Base-by-base conservation (phyloP, 2,113 vertebrate genomes). In the Bubalus kerabau region DNA sequence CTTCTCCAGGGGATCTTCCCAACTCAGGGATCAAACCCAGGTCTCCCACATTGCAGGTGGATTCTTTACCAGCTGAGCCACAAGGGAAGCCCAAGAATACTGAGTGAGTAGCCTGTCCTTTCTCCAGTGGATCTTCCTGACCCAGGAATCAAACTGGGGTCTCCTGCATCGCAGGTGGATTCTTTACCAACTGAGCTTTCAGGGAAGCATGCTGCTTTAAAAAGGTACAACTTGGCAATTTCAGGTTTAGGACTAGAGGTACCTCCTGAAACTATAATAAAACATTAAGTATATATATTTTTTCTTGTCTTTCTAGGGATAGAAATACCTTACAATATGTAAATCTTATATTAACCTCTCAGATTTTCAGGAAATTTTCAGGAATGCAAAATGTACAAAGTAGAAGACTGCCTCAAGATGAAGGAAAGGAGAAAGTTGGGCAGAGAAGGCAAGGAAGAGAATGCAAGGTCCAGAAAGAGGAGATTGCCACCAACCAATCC, bases 201-300 rank as follows among this genome's bases (percentile, higher is more conserved):
- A 30, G 26, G 76, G 43, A 78, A 78, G 26, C 46, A 92, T 36
- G 4, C 52, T 76, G 11, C 78, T 93, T 85, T 87, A 62, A 92
- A 93, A 59, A 93, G 80, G 50, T 86, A 19, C 5, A 89, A 21
- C 21, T 74, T 30, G 21, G 59, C 40, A 91, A 54, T 85, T 81
- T 92, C 36, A 62, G 5, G 46, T 96, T 90, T 94, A 84, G 76
- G 43, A 94, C 36, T 50, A 76, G 40, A 82, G 32, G 13, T 92
- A 84, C 23, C 59, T 97, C 84, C 64, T 80, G 80, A 28, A 90
- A 93, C 60, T 92, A 89, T 90, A 91, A 88, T 91, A 78, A 95
- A 32, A 87, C 46, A 87, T 81, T 74, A 48, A 86, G 88, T 85
- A 94, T 62, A 94, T 43, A 36, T 80, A 0, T 76, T 7, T 76